Evolutionary conservation across 2,888 invertebrate species (phyloP).

Genomic region (Notodonta ziczac): DNA sequence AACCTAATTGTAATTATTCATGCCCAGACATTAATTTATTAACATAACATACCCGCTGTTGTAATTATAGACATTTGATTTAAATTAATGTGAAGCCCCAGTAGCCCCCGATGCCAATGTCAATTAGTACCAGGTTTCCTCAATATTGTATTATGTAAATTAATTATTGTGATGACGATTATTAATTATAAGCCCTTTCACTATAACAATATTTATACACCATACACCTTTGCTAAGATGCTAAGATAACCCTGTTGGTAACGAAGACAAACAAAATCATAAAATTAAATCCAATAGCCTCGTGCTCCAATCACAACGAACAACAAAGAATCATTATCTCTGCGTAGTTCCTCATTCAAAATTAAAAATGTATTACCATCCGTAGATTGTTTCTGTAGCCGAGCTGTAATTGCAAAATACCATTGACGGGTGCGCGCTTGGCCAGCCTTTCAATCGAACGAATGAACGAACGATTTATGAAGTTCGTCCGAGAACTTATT

Average conservation of each 20-base stretch:
- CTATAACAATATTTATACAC: too few relatives aligned
- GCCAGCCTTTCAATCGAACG: neutral
- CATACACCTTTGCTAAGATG: too few relatives aligned
- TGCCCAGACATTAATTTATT: neutral
- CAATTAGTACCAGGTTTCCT: neutral
- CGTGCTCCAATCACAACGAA: neutral
- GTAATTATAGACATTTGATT: neutral
- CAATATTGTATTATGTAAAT: conserved; percentile 2
- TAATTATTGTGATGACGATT: neutral
- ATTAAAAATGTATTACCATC: neutral
- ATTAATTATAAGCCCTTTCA: neutral
- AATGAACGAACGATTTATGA: neutral
- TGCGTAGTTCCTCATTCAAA: neutral
- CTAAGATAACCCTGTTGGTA: too few relatives aligned
- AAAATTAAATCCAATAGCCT: too few relatives aligned
- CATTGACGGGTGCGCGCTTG: neutral
- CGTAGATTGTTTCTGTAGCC: neutral
- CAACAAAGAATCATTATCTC: neutral
- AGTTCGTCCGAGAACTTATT: neutral
- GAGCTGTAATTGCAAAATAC: conserved; percentile 2
- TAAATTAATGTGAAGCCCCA: conserved; percentile 1
- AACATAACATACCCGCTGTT: neutral
- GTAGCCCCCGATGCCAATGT: neutral
- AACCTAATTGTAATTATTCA: neutral
- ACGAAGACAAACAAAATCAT: too few relatives aligned